A percentile compares a stretch with the other conserved stretches of the same genome.
Conservation (phyloP, 1,140 invertebrate genomes). For the Drosophila suzukii region DNA sequence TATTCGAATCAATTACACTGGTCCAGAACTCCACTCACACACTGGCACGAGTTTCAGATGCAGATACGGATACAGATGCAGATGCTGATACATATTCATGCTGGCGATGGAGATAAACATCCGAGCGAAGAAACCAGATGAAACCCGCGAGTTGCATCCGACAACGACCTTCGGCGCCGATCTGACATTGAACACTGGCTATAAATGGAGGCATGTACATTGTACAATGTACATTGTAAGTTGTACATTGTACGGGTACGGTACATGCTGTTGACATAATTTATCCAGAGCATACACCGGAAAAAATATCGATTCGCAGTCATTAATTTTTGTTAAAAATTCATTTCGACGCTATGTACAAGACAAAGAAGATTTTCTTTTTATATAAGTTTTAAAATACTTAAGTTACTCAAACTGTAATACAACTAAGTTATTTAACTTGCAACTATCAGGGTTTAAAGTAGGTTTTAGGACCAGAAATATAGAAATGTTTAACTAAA, state of each 20-base stretch:
- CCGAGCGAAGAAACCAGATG: conserved; percentile 49
- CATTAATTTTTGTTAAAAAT: too few species aligned
- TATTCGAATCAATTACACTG: conserved; percentile 66
- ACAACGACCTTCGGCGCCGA: conserved; percentile 63
- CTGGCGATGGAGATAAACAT: conserved; percentile 54
- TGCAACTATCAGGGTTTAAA: too few species aligned
- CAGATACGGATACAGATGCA: conserved; percentile 16
- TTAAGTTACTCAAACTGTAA: too few species aligned
- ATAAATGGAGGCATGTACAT: conserved; percentile 37
- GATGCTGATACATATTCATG: conserved; percentile 23
- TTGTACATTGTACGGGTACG: background rate
- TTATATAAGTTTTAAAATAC: too few species aligned
- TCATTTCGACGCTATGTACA: too few species aligned
- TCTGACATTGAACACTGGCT: conserved; percentile 72
- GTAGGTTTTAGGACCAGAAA: too few species aligned
- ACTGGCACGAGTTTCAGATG: conserved; percentile 13
- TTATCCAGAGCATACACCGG: conserved; percentile 25
- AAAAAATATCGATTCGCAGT: background rate
- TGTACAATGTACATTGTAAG: conserved; percentile 22
- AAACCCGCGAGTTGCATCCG: conserved; percentile 50
- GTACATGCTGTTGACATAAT: conserved; percentile 37
- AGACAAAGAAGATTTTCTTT: too few species aligned
- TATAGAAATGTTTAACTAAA: too few species aligned
- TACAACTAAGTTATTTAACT: too few species aligned
- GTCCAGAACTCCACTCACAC: conserved; percentile 38